Percentiles rank a stretch among this genome's conserved stretches.
phyloP scores from a whole-genome alignment of 2,113 vertebrate species.

The Muscicapa adusta region DNA sequence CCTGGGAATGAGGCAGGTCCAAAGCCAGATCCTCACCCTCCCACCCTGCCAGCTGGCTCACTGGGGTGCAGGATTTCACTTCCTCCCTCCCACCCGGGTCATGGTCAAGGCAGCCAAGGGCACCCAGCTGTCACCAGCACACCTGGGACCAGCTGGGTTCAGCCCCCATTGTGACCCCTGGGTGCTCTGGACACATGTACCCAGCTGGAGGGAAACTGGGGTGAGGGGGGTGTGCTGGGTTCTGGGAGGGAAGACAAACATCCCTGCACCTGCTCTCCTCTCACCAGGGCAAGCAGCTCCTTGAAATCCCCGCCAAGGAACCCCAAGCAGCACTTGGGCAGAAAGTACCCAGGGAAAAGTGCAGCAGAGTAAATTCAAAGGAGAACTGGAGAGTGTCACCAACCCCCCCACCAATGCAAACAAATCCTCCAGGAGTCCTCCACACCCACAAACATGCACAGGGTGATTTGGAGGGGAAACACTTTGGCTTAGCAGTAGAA shows the following conservation, averaged over 20 bases:
- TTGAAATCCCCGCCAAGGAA: not conserved
- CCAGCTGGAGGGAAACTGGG: not conserved
- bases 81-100: fast-evolving
- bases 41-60: not conserved
- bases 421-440: not conserved
- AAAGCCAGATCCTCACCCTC: not conserved
- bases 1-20: fast-evolving
- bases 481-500: not conserved
- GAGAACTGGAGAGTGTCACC: not conserved
- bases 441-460: not conserved
- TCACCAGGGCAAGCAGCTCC: not conserved
- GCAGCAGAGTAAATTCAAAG: not conserved
- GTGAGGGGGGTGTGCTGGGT: not conserved
- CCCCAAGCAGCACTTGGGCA: not conserved
- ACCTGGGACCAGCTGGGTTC: not conserved
- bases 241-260: not conserved
- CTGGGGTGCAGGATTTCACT: not conserved
- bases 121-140: not conserved
- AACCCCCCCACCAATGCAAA: fast-evolving
- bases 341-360: not conserved
- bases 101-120: not conserved
- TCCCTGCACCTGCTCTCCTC: not conserved
- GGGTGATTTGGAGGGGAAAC: too few relatives aligned
- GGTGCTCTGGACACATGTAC: not conserved
- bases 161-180: not conserved